phyloP scores from a whole-genome alignment of 2,888 invertebrate species.

The Xestia xanthographa region DNA sequence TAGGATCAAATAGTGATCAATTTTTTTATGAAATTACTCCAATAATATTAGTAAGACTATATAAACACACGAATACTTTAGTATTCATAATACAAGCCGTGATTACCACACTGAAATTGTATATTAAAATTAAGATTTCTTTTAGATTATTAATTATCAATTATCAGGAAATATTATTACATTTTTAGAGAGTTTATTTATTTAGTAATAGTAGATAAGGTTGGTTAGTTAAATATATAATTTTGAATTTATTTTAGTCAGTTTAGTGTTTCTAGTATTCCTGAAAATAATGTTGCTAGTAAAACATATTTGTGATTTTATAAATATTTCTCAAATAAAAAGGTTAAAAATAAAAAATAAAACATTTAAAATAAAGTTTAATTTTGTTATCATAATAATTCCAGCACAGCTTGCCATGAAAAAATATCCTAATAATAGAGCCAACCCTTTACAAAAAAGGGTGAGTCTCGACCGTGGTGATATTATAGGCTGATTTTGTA shows the following conservation, averaged over 20 bases:
- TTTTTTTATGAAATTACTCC: background rate
- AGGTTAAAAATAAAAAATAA: too few relatives aligned
- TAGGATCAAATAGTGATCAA: constrained; percentile 1
- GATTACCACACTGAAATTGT: background rate
- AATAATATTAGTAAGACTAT: background rate
- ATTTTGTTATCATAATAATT: background rate
- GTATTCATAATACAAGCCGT: background rate
- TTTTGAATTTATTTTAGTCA: background rate
- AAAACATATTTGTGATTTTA: constrained; percentile 8
- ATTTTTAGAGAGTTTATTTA: background rate
- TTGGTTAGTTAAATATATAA: background rate
- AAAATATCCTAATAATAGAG: background rate
- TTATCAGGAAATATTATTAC: too few relatives aligned
- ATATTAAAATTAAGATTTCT: background rate
- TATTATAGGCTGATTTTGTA: background rate
- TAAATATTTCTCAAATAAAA: background rate
- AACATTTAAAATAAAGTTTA: background rate
- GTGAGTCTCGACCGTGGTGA: background rate
- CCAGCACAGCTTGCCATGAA: background rate
- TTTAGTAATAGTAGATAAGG: background rate
- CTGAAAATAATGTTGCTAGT: constrained; percentile 8
- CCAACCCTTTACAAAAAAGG: background rate
- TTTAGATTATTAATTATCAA: background rate
- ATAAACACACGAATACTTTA: background rate
- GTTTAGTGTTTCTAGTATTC: constrained; percentile 11